Conservation (phyloP, 2,113 vertebrate genomes). For the Onychostruthus taczanowskii region DNA sequence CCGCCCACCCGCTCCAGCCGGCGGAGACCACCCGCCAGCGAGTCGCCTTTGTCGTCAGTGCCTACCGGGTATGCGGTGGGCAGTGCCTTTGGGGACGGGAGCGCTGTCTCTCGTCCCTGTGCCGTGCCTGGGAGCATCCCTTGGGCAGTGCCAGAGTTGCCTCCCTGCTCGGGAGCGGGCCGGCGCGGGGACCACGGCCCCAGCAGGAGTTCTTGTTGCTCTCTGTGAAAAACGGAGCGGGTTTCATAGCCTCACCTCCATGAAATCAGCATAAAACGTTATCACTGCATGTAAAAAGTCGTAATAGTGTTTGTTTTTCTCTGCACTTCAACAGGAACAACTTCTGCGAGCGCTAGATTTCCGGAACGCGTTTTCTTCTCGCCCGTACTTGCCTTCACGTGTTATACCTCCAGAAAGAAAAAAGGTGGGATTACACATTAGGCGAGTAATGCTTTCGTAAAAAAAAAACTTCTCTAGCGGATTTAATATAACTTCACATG, state of each 20-base stretch:
- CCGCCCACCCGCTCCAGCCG: conserved; percentile 73
- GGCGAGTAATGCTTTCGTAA: accelerated
- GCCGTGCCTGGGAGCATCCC: not conserved
- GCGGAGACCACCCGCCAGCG: conserved; percentile 75
- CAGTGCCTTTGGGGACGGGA: not conserved
- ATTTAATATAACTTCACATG: accelerated
- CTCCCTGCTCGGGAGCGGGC: no score
- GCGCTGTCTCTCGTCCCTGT: not conserved
- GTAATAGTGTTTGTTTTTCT: not conserved
- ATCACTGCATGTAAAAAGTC: accelerated
- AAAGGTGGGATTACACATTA: conserved; percentile 67
- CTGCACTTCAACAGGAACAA: conserved; percentile 67
- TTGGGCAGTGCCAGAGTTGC: not conserved
- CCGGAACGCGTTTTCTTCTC: conserved; percentile 80
- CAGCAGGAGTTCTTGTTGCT: accelerated
- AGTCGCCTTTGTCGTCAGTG: conserved; percentile 82
- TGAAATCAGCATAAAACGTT: no score
- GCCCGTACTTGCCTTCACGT: conserved; percentile 81
- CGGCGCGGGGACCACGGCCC: accelerated
- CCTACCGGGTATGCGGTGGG: conserved; percentile 72
- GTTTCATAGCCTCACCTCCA: not conserved
- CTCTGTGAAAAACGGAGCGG: accelerated
- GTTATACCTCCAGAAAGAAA: conserved; percentile 76
- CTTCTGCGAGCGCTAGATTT: conserved; percentile 80
- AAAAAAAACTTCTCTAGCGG: accelerated